Base-by-base conservation (phyloP, 2,797 vertebrate genomes). In the Sebastes hubbsi region DNA sequence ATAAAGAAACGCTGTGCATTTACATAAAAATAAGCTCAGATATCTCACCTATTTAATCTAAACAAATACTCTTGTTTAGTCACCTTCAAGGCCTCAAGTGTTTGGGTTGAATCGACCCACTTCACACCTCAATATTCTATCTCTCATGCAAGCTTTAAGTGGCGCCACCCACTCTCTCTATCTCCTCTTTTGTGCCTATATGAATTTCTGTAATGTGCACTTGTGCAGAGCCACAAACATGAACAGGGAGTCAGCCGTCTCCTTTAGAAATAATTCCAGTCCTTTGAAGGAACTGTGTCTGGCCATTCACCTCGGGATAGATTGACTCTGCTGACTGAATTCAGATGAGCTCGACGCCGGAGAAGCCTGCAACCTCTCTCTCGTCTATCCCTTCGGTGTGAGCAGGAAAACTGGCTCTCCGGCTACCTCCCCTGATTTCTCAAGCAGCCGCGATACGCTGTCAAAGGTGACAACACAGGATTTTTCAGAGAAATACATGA, bases 321-420 rank as follows among this genome's bases (percentile, higher is more conserved):
- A 94, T 91, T 85, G 93, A 87, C 87, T 94, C 81, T 36, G 83
- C 91, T 64, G 49, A 65, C 89, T 80, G 95, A 96, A 96, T 96
- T 94, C 88, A 87, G 91, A 96, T 95, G 92, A 96, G 93, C 77
- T 42, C 7, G 8, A 73, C 8, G 75, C 75, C 80, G 81, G 86
- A 80, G 52, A 87, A 80, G 65, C 77, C 80, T 36, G 66, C 49
- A 18, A 46, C 74, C 34, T 30, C 78, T 74, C 65, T 74, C 65
- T 76, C 42, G 13, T 67, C 69, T 25, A 22, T 42, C 58, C 64
- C 56, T 68, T 77, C 68, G n/a, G 56, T 4, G 52, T 3, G 62
- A 79, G 75, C 34, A 30, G 82, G 65, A 24, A 64, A 78, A 77
- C 54, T 2, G 38, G 5, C 60, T 83, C 52, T 72, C 42, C 5